A percentile compares a stretch with the other conserved stretches of the same genome.
phyloP scores from a whole-genome alignment of 2,113 vertebrate genomes.

The Gambusia holbrooki region DNA sequence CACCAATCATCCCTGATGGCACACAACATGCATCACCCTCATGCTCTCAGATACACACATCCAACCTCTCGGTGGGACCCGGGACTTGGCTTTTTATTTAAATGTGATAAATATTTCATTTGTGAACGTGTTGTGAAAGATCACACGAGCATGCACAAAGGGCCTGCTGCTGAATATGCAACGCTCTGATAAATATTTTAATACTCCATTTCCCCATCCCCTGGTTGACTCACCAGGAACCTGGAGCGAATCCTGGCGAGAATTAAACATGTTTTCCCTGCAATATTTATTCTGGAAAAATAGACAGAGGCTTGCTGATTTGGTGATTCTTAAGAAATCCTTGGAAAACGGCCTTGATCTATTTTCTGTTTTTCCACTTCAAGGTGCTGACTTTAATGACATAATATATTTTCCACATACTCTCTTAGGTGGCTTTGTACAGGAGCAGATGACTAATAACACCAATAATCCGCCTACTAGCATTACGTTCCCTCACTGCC shows the following conservation, averaged over 20 bases:
- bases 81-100: constrained; percentile 80
- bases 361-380: constrained; percentile 21
- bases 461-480: constrained; percentile 52
- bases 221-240: constrained; percentile 75
- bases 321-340: constrained; percentile 28
- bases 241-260: constrained; percentile 76
- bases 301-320: constrained; percentile 42
- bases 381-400: constrained; percentile 36
- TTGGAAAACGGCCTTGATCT: constrained; percentile 18
- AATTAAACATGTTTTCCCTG: constrained; percentile 80
- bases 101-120: constrained; percentile 84
- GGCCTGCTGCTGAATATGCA: constrained; percentile 83
- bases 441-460: constrained; percentile 56
- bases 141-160: constrained; percentile 82
- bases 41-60: constrained; percentile 32
- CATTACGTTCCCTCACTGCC: constrained; percentile 28
- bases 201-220: constrained; percentile 74
- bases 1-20: constrained; percentile 69
- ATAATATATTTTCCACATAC: constrained; percentile 19
- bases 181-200: constrained; percentile 84
- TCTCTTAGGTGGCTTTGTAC: constrained; percentile 46
- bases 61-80: constrained; percentile 37
- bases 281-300: constrained; percentile 79
- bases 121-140: constrained; percentile 80
- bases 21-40: constrained; percentile 41